A percentile compares a stretch with the other conserved stretches of the same genome.
Evolutionary conservation across 2,888 invertebrate species (phyloP).

Genomic region (Scaptodrosophila latifasciaeformis): DNA sequence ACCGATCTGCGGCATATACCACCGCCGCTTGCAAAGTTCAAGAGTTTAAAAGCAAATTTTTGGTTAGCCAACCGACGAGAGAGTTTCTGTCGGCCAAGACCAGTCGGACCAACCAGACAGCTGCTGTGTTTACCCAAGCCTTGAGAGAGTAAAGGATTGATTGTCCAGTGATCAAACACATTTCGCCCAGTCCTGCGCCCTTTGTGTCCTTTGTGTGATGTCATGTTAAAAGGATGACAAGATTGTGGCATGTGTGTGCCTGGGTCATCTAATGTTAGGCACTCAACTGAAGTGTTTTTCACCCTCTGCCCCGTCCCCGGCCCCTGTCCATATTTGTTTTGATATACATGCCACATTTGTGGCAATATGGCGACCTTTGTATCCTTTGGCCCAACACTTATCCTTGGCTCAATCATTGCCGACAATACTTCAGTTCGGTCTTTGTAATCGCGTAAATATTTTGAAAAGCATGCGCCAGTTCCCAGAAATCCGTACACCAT

Average conservation of each 20-base stretch:
- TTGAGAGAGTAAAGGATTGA: no score
- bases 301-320: no score
- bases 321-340: constrained; percentile 35
- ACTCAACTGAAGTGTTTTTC: neutral
- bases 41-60: constrained; percentile 3
- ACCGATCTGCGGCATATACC: constrained; percentile 49
- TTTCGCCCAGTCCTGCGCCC: neutral
- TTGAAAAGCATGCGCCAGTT: constrained; percentile 36
- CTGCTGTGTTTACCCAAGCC: neutral
- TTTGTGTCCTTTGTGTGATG: constrained; percentile 4
- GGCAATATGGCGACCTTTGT: neutral
- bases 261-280: neutral
- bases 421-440: constrained; percentile 6
- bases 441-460: constrained; percentile 39
- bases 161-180: neutral
- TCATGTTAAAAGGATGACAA: no score
- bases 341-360: constrained; percentile 37
- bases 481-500: constrained; percentile 16
- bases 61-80: no score
- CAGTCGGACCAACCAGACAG: no score
- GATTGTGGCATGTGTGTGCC: neutral
- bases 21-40: constrained; percentile 2
- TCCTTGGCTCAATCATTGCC: constrained; percentile 10
- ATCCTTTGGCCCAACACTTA: constrained; percentile 8
- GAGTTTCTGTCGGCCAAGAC: neutral